phyloP scores from a whole-genome alignment of 2,888 invertebrate genomes.

The Orchesellides sinensis region DNA sequence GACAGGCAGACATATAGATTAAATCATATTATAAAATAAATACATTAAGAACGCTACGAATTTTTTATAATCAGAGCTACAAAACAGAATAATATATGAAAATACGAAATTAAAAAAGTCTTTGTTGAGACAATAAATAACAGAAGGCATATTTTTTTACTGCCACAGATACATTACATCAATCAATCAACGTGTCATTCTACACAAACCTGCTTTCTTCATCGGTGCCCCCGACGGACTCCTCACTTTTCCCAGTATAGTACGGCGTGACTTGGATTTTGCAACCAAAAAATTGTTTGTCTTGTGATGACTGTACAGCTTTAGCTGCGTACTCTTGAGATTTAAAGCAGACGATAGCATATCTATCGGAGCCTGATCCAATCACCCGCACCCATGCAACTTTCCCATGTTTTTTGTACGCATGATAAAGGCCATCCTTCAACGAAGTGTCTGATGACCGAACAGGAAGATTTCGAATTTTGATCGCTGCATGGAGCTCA shows the following conservation, averaged over 20 bases:
- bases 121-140: conserved; percentile 16
- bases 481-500: conserved; percentile 72
- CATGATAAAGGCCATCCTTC: conserved; percentile 98
- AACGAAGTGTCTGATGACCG: conserved; percentile 83
- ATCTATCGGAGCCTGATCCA: conserved; percentile 93
- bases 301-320: conserved; percentile 96
- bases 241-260: conserved; percentile 75
- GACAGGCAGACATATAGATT: conserved; percentile 4
- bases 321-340: conserved; percentile 98
- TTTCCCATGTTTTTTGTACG: conserved; percentile 99
- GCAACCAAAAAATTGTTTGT: conserved; percentile 97
- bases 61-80: neutral
- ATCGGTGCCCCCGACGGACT: conserved; percentile 70
- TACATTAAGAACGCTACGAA: no score
- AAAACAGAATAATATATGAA: neutral
- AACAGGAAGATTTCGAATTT: conserved; percentile 92
- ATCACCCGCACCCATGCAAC: conserved; percentile 96
- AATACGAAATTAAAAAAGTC: conserved; percentile 4
- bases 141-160: conserved; percentile 7
- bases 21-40: conserved; percentile 18
- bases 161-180: conserved; percentile 7
- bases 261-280: conserved; percentile 97
- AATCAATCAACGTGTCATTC: conserved; percentile 4
- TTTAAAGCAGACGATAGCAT: conserved; percentile 97
- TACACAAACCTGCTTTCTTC: conserved; percentile 73